Conservation (phyloP, 1,140 invertebrate species). For the Gonioctena quinquepunctata region DNA sequence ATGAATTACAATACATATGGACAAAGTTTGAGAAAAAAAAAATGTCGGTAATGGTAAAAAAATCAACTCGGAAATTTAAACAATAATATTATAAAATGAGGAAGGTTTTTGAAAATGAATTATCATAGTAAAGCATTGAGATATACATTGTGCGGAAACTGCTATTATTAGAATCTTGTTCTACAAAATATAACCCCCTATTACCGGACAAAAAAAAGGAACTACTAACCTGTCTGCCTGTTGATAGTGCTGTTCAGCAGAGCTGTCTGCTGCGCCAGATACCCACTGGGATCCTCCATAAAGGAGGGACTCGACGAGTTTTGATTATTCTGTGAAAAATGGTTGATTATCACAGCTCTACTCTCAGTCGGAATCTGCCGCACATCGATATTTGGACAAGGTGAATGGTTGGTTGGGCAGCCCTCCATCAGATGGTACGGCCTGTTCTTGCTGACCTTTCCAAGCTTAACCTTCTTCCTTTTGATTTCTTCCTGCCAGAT, state of each 20-base stretch:
- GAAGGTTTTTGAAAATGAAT: too few relatives aligned
- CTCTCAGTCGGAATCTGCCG: slow-evolving; percentile 53
- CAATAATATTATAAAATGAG: too few relatives aligned
- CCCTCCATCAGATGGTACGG: slow-evolving; percentile 52
- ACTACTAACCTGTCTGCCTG: slow-evolving; percentile 65
- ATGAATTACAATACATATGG: not conserved
- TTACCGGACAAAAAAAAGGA: too few relatives aligned
- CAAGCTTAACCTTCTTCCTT: slow-evolving; percentile 66
- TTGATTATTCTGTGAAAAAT: slow-evolving; percentile 44
- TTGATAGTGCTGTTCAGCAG: slow-evolving; percentile 82
- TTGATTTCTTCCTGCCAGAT: slow-evolving; percentile 67
- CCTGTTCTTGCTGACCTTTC: slow-evolving; percentile 63
- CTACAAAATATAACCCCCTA: too few relatives aligned
- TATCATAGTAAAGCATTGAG: too few relatives aligned
- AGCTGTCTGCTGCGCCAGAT: slow-evolving; percentile 84
- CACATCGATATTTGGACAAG: slow-evolving; percentile 63
- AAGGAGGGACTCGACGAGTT: slow-evolving; percentile 67
- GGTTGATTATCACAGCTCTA: slow-evolving; percentile 53
- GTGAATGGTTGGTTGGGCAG: slow-evolving; percentile 26
- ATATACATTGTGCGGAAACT: too few relatives aligned
- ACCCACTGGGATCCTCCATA: slow-evolving; percentile 87
- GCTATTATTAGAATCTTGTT: too few relatives aligned
- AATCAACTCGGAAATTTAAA: too few relatives aligned
- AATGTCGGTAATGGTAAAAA: too few relatives aligned
- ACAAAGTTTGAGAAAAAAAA: not conserved